Evolutionary conservation across 2,888 invertebrate genomes (phyloP), one percentile per base, ranked within the genome.

Genomic region (Papilio gigon): DNA sequence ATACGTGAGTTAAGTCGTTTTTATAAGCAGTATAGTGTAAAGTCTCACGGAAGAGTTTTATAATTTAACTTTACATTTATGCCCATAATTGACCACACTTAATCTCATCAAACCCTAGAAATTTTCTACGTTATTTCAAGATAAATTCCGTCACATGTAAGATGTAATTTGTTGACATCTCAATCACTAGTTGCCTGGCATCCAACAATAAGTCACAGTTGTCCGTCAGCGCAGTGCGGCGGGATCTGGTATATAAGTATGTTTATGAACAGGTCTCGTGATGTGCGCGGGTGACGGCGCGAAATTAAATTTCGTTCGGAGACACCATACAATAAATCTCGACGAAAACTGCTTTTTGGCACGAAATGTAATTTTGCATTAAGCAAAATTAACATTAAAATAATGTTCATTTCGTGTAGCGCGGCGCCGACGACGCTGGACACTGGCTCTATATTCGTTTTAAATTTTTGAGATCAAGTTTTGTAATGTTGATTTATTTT

Each of bases 331-430:
- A 56, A 56, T 56, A 56, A 56, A 56, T 56, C 53, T 30, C 30
- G 53, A 56, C 53, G 53, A 30, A 56, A 56, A 56, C 53, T 56
- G 53, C 53, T 56, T 56, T 56, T 56, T 56, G 53, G 53, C 53
- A 56, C 53, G 53, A 56, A 56, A 56, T 30, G 53, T 56, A 56
- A 56, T 56, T 56, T 56, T 56, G 53, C 53, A 56, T 56, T 56
- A 56, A 30, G 53, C 53, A 56, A 56, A 56, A 56, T 56, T 56
- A 56, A 56, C 53, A 56, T 56, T 56, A 56, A 56, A 56, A 56
- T 56, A 30, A 56, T 56, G 53, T 56, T 30, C 53, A 56, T 30
- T 56, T 56, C 17, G 53, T 56, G 53, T 56, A 30, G 30, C 11
- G 30, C 30, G 53, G 30, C 50, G n/a, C n/a, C n/a, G n/a, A n/a